These are phyloP conservation scores for Drosophila dives DNA, from an alignment of 2,888 invertebrate species.

Conservation along the genomic window DNA sequence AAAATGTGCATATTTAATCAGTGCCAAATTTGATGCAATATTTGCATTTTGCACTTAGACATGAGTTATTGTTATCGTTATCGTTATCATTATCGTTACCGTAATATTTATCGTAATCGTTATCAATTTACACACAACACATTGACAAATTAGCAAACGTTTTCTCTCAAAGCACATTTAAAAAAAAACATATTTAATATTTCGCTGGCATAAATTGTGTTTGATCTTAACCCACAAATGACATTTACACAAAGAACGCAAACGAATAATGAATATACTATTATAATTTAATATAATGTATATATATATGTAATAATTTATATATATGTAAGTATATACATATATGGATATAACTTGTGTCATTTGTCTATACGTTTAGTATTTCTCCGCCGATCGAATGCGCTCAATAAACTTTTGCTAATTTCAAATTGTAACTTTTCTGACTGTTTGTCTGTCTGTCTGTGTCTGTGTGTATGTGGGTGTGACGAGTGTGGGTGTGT, in stretches of 20 bases:
- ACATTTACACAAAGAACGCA: slow-evolving; percentile 67
- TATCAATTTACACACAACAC: slow-evolving; percentile 55
- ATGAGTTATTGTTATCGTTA: slow-evolving; percentile 55
- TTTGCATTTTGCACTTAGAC: slow-evolving; percentile 37
- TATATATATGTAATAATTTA: slow-evolving; percentile 39
- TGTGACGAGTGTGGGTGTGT: background rate
- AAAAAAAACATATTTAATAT: slow-evolving; percentile 28
- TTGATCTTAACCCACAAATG: slow-evolving; percentile 28
- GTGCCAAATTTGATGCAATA: slow-evolving; percentile 50
- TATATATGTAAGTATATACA: slow-evolving; percentile 42
- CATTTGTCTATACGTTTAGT: slow-evolving; percentile 29
- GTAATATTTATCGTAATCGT: slow-evolving; percentile 21
- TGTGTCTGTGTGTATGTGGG: background rate
- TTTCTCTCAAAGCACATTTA: slow-evolving; percentile 48
- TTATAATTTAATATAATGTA: slow-evolving; percentile 23
- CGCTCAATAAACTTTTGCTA: slow-evolving; percentile 42
- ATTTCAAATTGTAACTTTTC: slow-evolving; percentile 47
- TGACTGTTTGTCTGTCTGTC: slow-evolving; percentile 14
- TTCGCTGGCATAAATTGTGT: slow-evolving; percentile 9
- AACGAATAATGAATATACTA: slow-evolving; percentile 47
- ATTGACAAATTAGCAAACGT: slow-evolving; percentile 50
- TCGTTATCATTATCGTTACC: slow-evolving; percentile 34
- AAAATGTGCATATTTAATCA: slow-evolving; percentile 72
- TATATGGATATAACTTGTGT: slow-evolving; percentile 41
- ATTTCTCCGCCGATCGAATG: slow-evolving; percentile 35